phyloP scores from a whole-genome alignment of 2,888 invertebrate species.

The Tubulanus polymorphus region DNA sequence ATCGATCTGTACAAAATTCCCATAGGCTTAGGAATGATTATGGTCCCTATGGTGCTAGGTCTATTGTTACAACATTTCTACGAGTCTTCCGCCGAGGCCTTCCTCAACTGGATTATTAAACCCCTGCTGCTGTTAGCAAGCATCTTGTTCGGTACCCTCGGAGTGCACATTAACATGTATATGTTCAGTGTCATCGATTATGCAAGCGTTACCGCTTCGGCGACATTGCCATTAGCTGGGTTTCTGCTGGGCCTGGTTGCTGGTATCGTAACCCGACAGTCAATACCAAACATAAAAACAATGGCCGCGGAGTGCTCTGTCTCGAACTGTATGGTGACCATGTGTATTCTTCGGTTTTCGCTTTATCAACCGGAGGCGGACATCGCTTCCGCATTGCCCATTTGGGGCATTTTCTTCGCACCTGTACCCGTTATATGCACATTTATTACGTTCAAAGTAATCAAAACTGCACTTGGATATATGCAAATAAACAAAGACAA shows the following conservation, averaged over 20 bases:
- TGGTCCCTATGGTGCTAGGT: constrained; percentile 42
- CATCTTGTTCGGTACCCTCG: constrained; percentile 50
- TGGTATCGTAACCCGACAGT: constrained; percentile 36
- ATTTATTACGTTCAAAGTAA: constrained; percentile 29
- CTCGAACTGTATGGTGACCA: constrained; percentile 43
- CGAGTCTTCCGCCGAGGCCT: constrained; percentile 39
- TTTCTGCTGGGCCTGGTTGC: constrained; percentile 34
- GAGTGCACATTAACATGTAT: constrained; percentile 52
- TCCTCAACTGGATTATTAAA: constrained; percentile 49
- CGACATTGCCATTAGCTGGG: constrained; percentile 35
- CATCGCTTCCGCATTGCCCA: constrained; percentile 43
- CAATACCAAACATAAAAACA: constrained; percentile 33
- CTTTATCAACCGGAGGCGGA: constrained; percentile 44
- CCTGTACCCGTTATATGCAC: constrained; percentile 40
- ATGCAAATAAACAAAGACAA: constrained; percentile 32
- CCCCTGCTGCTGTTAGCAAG: constrained; percentile 47
- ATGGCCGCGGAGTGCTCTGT: constrained; percentile 46
- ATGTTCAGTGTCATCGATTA: constrained; percentile 40
- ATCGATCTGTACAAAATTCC: constrained; percentile 41
- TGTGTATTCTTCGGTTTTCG: constrained; percentile 43
- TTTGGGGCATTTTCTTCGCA: constrained; percentile 47
- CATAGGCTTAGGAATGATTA: constrained; percentile 43
- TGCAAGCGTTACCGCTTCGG: constrained; percentile 33
- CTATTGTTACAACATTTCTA: constrained; percentile 37
- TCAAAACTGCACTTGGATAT: constrained; percentile 26